Percentiles rank a stretch among this genome's conserved stretches.
These are phyloP conservation scores for Chloromyia formosa DNA, from an alignment of 2,888 invertebrate species.

Conservation along the genomic window DNA sequence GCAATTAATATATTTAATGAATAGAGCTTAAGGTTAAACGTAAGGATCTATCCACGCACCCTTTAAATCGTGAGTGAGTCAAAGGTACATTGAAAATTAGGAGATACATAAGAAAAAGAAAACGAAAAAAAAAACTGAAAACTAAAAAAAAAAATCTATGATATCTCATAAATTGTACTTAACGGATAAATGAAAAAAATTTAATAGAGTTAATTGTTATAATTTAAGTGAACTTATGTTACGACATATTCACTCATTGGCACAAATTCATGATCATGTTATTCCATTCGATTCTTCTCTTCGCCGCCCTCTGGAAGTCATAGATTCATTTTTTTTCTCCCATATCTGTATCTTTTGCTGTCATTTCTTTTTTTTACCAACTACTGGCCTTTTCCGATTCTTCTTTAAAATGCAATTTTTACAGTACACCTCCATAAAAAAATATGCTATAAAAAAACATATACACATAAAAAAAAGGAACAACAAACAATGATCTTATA, in stretches of 20 bases:
- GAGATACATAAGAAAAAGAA: not conserved
- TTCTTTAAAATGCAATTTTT: constrained; percentile 40
- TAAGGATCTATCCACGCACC: constrained; percentile 45
- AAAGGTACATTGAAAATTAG: not conserved
- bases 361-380: not conserved
- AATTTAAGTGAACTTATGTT: constrained; percentile 29
- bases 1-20: constrained; percentile 40
- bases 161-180: constrained; percentile 47
- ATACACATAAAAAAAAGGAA: constrained; percentile 18
- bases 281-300: not conserved
- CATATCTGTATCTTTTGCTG: not conserved
- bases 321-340: not conserved
- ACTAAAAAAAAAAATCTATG: constrained; percentile 37
- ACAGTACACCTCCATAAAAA: not conserved
- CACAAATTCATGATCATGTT: constrained; percentile 42
- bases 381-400: constrained; percentile 10
- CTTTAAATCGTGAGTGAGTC: constrained; percentile 31
- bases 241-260: constrained; percentile 41
- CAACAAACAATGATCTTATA: constrained; percentile 32
- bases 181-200: constrained; percentile 29
- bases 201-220: constrained; percentile 23
- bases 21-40: constrained; percentile 42
- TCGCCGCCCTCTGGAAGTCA: not conserved
- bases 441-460: constrained; percentile 11
- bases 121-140: constrained; percentile 27